These are phyloP conservation scores for Virgularia gustaviana DNA, from an alignment of 92 coral and sea anemone genomes.

Conservation along the genomic window DNA sequence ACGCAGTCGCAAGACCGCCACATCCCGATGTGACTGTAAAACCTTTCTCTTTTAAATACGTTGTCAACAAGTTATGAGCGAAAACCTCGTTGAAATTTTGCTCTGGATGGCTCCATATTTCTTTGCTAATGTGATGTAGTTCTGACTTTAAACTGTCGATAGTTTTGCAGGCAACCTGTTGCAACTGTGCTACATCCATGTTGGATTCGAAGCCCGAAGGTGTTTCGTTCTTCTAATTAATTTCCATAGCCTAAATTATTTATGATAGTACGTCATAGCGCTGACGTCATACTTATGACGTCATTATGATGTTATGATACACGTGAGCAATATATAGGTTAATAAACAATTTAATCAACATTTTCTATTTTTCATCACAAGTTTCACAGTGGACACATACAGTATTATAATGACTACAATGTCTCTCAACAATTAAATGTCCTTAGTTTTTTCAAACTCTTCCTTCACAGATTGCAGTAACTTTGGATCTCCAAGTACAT, in stretches of 20 bases:
- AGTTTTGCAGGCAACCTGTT: slow-evolving; percentile 55
- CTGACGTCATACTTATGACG: no score
- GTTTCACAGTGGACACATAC: no score
- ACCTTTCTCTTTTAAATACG: slow-evolving; percentile 59
- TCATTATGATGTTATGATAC: no score
- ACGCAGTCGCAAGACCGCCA: slow-evolving; percentile 68
- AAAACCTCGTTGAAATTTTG: slow-evolving; percentile 57
- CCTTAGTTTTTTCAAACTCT: slow-evolving; percentile 31
- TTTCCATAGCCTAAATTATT: no score
- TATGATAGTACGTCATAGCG: no score
- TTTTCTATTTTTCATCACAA: no score
- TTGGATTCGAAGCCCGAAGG: neutral
- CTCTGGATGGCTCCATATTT: slow-evolving; percentile 82
- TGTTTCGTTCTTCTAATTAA: neutral
- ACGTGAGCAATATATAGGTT: no score
- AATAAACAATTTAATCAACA: no score
- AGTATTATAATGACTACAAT: no score
- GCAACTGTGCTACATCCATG: slow-evolving; percentile 38
- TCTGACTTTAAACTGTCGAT: slow-evolving; percentile 58
- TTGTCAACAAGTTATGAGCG: slow-evolving; percentile 64
- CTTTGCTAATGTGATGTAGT: slow-evolving; percentile 68
- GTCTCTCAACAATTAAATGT: no score
- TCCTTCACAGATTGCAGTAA: slow-evolving; percentile 27
- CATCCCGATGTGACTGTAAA: slow-evolving; percentile 59
- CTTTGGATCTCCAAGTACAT: slow-evolving; percentile 45